Conservation (phyloP, 2,113 vertebrate genomes). For the Xenopus laevis region DNA sequence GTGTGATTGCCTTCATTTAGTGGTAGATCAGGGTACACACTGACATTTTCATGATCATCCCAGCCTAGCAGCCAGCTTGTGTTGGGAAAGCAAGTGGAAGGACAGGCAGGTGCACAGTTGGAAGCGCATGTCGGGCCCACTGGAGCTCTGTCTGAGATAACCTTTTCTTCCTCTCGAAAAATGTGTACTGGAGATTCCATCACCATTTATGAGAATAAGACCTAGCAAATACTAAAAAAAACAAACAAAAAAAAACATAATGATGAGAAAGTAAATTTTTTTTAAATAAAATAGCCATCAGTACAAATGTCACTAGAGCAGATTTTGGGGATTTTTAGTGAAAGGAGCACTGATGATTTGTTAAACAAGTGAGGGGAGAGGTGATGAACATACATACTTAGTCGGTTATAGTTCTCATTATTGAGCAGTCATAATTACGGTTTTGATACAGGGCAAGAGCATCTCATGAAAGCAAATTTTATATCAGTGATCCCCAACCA, state of each 20-base stretch:
- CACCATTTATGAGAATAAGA: neutral
- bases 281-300: too few relatives aligned
- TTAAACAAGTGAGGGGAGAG: too few relatives aligned
- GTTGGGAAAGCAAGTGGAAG: conserved; percentile 51
- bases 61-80: conserved; percentile 56
- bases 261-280: too few relatives aligned
- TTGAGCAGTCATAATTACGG: too few relatives aligned
- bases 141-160: neutral
- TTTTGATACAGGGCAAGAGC: too few relatives aligned
- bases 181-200: conserved; percentile 72
- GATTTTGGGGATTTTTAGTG: too few relatives aligned
- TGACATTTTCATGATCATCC: conserved; percentile 55
- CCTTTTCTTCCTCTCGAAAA: conserved; percentile 64
- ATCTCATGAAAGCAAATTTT: too few relatives aligned
- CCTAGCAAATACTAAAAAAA: neutral
- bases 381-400: too few relatives aligned
- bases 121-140: conserved; percentile 58
- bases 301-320: too few relatives aligned
- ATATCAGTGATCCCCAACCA: too few relatives aligned
- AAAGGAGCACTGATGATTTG: too few relatives aligned
- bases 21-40: conserved; percentile 45
- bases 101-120: conserved; percentile 41
- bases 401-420: too few relatives aligned
- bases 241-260: neutral
- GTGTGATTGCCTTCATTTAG: conserved; percentile 59